Percentiles rank a stretch among this genome's conserved stretches.
Evolutionary conservation across 2,797 vertebrate species (phyloP).

Genomic region (Petrocephalus schoutedeni): DNA sequence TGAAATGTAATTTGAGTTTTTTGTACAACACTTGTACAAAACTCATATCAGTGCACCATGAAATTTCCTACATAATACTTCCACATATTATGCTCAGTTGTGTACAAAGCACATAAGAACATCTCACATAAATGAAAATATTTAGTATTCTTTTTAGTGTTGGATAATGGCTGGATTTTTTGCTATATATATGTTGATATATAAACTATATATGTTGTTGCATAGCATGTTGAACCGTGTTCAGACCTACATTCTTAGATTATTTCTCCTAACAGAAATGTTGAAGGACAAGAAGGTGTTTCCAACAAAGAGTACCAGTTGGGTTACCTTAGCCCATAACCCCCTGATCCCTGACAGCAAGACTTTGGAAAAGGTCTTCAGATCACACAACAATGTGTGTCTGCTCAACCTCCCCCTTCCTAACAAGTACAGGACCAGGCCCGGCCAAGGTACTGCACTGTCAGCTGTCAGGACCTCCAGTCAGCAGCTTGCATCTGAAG

Average conservation of each 20-base stretch:
- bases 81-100: background rate
- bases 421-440: slow-evolving; percentile 48
- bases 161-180: background rate
- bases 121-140: background rate
- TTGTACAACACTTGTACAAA: background rate
- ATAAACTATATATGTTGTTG: background rate
- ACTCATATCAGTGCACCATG: background rate
- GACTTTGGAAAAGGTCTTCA: slow-evolving; percentile 69
- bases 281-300: slow-evolving; percentile 59
- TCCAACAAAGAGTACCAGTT: slow-evolving; percentile 61
- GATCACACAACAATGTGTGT: slow-evolving; percentile 47
- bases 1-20: slow-evolving; percentile 9
- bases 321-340: slow-evolving; percentile 60
- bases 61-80: background rate
- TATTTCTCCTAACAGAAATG: slow-evolving; percentile 52
- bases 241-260: background rate
- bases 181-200: background rate
- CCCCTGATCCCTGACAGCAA: slow-evolving; percentile 63
- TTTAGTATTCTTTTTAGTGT: background rate
- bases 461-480: background rate
- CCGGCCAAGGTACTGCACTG: slow-evolving; percentile 39
- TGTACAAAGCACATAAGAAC: background rate
- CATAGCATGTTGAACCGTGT: background rate
- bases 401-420: slow-evolving; percentile 63
- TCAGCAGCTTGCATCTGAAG: background rate